Evolutionary conservation across 2,113 vertebrate genomes (phyloP).

Genomic region (Chiloscyllium plagiosum): DNA sequence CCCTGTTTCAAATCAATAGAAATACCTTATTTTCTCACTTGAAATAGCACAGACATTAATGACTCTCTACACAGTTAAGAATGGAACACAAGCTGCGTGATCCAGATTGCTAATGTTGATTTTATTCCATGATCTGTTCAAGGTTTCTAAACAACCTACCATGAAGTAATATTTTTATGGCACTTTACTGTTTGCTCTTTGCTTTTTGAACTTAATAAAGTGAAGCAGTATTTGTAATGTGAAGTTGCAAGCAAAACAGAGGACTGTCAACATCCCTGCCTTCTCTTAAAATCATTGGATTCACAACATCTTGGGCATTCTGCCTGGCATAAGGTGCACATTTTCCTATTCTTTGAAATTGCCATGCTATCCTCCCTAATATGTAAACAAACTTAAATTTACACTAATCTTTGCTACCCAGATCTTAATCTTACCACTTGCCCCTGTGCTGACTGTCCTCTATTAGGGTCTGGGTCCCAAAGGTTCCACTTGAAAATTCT

Average conservation of each 20-base stretch:
- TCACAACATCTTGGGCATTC: background rate
- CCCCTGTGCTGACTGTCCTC: background rate
- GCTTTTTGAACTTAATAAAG: background rate
- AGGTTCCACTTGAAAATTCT: background rate
- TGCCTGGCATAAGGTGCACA: background rate
- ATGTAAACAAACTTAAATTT: background rate
- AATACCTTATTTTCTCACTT: no score
- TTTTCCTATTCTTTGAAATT: background rate
- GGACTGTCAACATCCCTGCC: background rate
- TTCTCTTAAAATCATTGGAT: background rate
- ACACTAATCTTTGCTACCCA: background rate
- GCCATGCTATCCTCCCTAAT: background rate
- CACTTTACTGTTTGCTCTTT: background rate
- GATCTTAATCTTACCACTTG: background rate
- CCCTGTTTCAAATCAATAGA: constrained; percentile 20
- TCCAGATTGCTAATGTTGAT: background rate
- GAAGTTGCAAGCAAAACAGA: background rate
- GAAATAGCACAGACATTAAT: background rate
- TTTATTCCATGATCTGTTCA: background rate
- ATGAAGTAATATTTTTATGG: background rate
- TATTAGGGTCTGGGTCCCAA: background rate
- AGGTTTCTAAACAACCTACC: background rate
- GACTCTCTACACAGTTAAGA: background rate
- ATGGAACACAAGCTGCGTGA: background rate
- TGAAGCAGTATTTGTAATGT: background rate